Evolutionary conservation across 2,797 vertebrate species (phyloP), one percentile per base, ranked within the genome.

Genomic region (Enteromius unitaeniatus): DNA sequence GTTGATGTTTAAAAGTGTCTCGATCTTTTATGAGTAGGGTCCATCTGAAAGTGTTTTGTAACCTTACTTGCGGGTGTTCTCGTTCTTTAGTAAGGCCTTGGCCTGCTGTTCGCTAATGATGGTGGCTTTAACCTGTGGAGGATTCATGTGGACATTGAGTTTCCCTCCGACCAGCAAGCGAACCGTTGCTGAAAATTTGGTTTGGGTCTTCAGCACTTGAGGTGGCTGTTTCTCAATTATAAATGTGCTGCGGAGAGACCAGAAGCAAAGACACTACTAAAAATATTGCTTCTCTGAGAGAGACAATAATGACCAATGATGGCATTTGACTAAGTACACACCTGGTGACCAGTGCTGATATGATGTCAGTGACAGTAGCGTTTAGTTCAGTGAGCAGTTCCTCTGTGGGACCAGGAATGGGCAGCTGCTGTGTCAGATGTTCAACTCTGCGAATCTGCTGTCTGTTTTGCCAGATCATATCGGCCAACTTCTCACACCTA

Each of bases 191-290:
- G 97, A 97, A 40, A 98, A 99, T 92, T 97, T 98, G 42, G 97
- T 98, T 94, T 99, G 97, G 0, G 97, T 99, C 94, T 98, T 95
- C 79, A 95, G 88, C 84, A 99, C 97, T 89, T 99, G 97, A 0
- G 97, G 97, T 0, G 97, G 97, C 93, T 99, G 97, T 91, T 97
- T 99, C 93, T 99, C 97, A 0, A 99, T 99, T 91, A 99, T 99
- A 93, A 99, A 99, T 3, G 97, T 97, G 88, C 97, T 99, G 91
- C 10, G 26, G 37, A 74, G 19, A 78, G 15, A 65, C 17, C 40
- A 28, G 15, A 49, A 78, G 6, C 1, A 84, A 21, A 77, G 40
- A 82, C 53, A 81, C 4, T 1, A 21, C 19, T 68, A 31, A 81
- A 79, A 55, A 31, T 17, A 1, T 37, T 0, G 15, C 8, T 19